Percentiles rank a stretch among this genome's conserved stretches.
phyloP scores from a whole-genome alignment of 2,888 invertebrate genomes.

The Empis livida region DNA sequence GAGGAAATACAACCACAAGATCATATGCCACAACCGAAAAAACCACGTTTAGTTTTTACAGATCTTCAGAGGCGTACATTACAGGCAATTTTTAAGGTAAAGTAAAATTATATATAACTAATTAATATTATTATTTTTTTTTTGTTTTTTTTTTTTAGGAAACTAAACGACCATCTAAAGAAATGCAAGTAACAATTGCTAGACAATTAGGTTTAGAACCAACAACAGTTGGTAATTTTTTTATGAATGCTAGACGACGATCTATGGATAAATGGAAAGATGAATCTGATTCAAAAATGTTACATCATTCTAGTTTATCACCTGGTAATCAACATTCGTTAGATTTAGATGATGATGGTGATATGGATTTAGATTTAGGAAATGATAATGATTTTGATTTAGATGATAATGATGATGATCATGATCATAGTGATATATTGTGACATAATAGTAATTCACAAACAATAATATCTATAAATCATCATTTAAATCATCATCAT shows the following conservation, averaged over 20 bases:
- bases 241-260: slow-evolving; percentile 98
- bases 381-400: slow-evolving; percentile 29
- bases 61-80: slow-evolving; percentile 99
- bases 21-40: slow-evolving; percentile 88
- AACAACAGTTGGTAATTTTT: slow-evolving; percentile 98
- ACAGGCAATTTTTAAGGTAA: slow-evolving; percentile 98
- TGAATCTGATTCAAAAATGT: slow-evolving; percentile 46
- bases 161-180: slow-evolving; percentile 97
- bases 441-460: slow-evolving; percentile 15
- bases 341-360: slow-evolving; percentile 28
- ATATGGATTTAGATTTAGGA: slow-evolving; percentile 31
- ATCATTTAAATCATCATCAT: slow-evolving; percentile 7
- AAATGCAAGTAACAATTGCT: slow-evolving; percentile 99
- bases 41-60: slow-evolving; percentile 99
- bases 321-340: slow-evolving; percentile 23
- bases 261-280: slow-evolving; percentile 99
- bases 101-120: no score
- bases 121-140: background rate
- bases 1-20: slow-evolving; percentile 75
- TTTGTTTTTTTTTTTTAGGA: slow-evolving; percentile 45
- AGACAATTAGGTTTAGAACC: slow-evolving; percentile 93
- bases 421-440: slow-evolving; percentile 20
- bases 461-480: slow-evolving; percentile 5
- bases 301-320: slow-evolving; percentile 17
- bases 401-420: slow-evolving; percentile 18